These are phyloP conservation scores for Amphiprion ocellaris DNA, from an alignment of 2,113 vertebrate species.

Conservation along the genomic window DNA sequence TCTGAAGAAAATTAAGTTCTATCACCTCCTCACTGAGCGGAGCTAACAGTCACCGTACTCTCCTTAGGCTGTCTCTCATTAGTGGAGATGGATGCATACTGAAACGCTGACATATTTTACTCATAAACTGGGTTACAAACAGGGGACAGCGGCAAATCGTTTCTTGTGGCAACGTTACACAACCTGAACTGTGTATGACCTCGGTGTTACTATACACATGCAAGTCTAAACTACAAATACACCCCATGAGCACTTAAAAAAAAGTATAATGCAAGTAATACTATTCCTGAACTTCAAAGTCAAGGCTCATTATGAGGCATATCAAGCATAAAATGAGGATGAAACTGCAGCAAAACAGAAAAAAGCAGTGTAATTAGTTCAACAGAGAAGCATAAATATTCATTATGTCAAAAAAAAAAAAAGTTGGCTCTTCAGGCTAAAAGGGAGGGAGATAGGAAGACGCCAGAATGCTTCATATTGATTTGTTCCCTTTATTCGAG, in stretches of 20 bases:
- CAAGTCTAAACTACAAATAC: constrained; percentile 30
- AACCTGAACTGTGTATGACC: constrained; percentile 69
- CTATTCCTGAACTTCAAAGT: constrained; percentile 59
- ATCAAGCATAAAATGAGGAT: constrained; percentile 45
- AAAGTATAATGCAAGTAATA: constrained; percentile 16
- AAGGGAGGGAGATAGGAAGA: constrained; percentile 42
- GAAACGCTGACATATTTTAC: constrained; percentile 63
- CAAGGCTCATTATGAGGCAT: constrained; percentile 51
- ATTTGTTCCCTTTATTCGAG: constrained; percentile 64
- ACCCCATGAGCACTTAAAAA: constrained; percentile 30
- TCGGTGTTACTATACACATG: constrained; percentile 23
- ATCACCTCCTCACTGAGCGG: constrained; percentile 40
- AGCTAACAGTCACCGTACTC: constrained; percentile 44
- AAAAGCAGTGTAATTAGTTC: constrained; percentile 40
- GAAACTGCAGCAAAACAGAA: constrained; percentile 36
- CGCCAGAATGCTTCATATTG: constrained; percentile 59
- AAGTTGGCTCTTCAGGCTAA: constrained; percentile 10
- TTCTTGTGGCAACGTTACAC: constrained; percentile 41
- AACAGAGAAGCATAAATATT: constrained; percentile 52
- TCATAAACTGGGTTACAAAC: constrained; percentile 59
- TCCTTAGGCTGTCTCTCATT: constrained; percentile 70
- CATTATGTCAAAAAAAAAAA: constrained; percentile 34
- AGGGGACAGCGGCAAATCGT: constrained; percentile 28
- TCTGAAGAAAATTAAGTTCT: constrained; percentile 63
- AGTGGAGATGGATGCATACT: constrained; percentile 57